Evolutionary conservation across 2,888 invertebrate genomes (phyloP).

Genomic region (Tenthredo scrophulariae): DNA sequence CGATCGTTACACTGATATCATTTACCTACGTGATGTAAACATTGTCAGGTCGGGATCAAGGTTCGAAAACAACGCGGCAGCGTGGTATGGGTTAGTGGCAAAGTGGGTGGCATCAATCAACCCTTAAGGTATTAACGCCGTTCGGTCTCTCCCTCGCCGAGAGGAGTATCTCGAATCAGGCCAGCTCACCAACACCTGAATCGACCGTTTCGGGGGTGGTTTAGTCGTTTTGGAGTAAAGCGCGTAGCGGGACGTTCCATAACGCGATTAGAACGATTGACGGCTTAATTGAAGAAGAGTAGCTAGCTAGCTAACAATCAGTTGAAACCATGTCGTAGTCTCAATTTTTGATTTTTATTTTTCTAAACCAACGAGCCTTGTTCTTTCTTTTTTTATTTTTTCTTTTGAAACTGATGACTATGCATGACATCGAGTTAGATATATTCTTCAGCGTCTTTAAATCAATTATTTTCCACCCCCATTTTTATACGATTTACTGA

Average conservation of each 20-base stretch:
- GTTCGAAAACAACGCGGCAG: background rate
- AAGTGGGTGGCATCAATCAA: slow-evolving; percentile 54
- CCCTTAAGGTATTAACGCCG: slow-evolving; percentile 54
- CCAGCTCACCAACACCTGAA: slow-evolving; percentile 32
- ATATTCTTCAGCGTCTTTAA: background rate
- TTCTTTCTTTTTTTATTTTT: background rate
- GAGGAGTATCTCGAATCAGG: slow-evolving; percentile 27
- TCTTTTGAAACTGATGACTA: background rate
- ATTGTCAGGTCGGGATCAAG: background rate
- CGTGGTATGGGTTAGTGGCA: slow-evolving; percentile 4
- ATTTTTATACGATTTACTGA: background rate
- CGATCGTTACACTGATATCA: background rate
- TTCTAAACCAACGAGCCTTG: background rate
- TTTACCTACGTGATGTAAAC: background rate
- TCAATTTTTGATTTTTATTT: background rate
- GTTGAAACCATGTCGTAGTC: background rate
- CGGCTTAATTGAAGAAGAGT: slow-evolving; percentile 53
- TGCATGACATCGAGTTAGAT: background rate
- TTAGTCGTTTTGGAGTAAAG: background rate
- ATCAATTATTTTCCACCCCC: background rate
- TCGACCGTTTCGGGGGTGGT: slow-evolving; percentile 10
- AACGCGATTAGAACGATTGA: slow-evolving; percentile 55
- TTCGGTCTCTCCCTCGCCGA: background rate
- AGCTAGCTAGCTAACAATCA: slow-evolving; percentile 23
- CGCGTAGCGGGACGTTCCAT: slow-evolving; percentile 30